Evolutionary conservation across 2,797 vertebrate species (phyloP).

Genomic region (Taenioides sp.): DNA sequence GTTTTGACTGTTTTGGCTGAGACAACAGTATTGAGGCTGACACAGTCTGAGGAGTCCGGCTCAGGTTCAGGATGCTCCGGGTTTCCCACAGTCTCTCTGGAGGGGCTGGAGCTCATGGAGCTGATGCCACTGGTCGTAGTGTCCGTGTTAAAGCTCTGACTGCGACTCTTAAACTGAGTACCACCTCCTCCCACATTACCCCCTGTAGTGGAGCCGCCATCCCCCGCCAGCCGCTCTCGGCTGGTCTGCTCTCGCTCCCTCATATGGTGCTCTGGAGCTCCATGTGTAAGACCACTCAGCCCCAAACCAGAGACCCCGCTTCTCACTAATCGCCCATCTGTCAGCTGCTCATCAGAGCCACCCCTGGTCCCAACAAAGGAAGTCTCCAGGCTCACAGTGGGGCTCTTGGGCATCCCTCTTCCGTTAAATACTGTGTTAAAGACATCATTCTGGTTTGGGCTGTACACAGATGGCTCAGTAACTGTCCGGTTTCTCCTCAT

Average conservation of each 20-base stretch:
- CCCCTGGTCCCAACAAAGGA: conserved; percentile 90
- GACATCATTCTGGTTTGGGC: conserved; percentile 85
- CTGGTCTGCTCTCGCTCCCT: conserved; percentile 88
- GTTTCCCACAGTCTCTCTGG: conserved; percentile 91
- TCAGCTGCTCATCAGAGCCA: conserved; percentile 85
- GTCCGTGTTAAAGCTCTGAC: conserved; percentile 98
- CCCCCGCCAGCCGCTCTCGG: conserved; percentile 87
- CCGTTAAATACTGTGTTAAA: conserved; percentile 82
- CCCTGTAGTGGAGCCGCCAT: conserved; percentile 74
- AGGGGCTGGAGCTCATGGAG: conserved; percentile 99
- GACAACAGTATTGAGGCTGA: conserved; percentile 96
- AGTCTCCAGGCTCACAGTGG: conserved; percentile 89
- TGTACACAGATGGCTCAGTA: conserved; percentile 88
- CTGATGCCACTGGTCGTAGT: conserved; percentile 98
- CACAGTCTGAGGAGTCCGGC: conserved; percentile 90
- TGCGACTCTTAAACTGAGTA: conserved; percentile 96
- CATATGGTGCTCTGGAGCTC: conserved; percentile 75
- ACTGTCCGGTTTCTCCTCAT: conserved; percentile 88
- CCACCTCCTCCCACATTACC: conserved; percentile 77
- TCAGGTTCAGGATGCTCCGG: conserved; percentile 79
- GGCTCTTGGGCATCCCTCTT: conserved; percentile 85
- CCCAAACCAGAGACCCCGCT: conserved; percentile 73
- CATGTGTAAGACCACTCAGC: conserved; percentile 71
- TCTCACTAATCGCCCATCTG: conserved; percentile 83
- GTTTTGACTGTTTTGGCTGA: conserved; percentile 93